A percentile compares a stretch with the other conserved stretches of the same genome.
phyloP scores from a whole-genome alignment of 2,113 vertebrate species.

The Cololabis saira region DNA sequence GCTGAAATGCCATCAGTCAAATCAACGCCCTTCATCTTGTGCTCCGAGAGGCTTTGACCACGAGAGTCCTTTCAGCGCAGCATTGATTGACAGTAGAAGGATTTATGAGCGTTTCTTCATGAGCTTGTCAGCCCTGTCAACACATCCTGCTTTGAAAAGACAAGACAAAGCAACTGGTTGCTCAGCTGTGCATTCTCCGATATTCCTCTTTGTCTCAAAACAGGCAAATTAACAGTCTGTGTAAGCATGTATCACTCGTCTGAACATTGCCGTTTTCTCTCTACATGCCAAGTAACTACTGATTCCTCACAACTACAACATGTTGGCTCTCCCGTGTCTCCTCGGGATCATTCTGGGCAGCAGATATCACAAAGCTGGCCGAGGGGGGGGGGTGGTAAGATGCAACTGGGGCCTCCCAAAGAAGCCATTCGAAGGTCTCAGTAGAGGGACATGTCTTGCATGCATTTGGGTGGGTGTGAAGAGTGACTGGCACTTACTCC shows the following conservation, averaged over 20 bases:
- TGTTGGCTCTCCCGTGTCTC: conserved; percentile 26
- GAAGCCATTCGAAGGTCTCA: conserved; percentile 39
- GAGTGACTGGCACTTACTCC: conserved; percentile 78
- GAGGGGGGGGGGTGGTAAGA: conserved; percentile 24
- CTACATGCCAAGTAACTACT: conserved; percentile 5
- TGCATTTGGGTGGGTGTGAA: conserved; percentile 29
- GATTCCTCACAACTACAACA: conserved; percentile 27
- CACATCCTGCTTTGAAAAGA: conserved; percentile 37
- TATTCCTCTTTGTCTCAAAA: conserved; percentile 49
- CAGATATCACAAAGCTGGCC: conserved; percentile 37
- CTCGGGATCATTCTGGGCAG: conserved; percentile 30
- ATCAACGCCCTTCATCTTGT: conserved; percentile 63
- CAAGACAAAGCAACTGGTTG: conserved; percentile 50
- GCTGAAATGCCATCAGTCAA: conserved; percentile 78
- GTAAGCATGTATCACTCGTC: conserved; percentile 28
- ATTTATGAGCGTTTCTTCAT: conserved; percentile 60
- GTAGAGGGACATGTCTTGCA: conserved; percentile 40
- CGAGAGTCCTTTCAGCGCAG: conserved; percentile 45
- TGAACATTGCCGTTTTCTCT: conserved; percentile 24
- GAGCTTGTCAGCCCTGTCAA: conserved; percentile 27
- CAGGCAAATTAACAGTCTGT: conserved; percentile 43
- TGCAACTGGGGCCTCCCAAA: conserved; percentile 13
- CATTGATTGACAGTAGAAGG: conserved; percentile 72
- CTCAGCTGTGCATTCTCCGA: conserved; percentile 12
- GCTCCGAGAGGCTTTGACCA: conserved; percentile 31